Evolutionary conservation across 2,113 vertebrate genomes (phyloP), one percentile per base, ranked within the genome.

Genomic region (Lonchura striata): DNA sequence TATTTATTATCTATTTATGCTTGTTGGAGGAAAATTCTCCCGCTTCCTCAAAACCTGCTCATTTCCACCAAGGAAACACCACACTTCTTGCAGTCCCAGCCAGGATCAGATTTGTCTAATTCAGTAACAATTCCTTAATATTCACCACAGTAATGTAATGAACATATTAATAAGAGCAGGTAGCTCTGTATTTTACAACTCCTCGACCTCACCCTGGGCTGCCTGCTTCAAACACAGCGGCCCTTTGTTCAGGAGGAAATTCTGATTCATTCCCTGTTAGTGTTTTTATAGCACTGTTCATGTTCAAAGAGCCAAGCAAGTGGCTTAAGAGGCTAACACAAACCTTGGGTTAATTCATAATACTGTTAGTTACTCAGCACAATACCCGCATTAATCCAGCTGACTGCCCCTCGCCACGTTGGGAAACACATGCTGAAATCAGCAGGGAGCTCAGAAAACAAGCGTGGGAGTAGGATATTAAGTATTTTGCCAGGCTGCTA

Each of bases 391-490:
- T 92, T 92, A 95, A 90, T 93, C 57, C 96, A 35, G 82, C 78
- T 86, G 87, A 8, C 87, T 82, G 94, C 82, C 21, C 33, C 87
- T 88, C 6, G 0, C 93, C 87, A 91, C 85, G 50, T 87, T 95
- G 95, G 90, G 92, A 90, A 93, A 66, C 93, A 88, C 93, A 81
- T 95, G 91, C 90, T 68, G 85, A 39, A 81, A 75, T 50, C 96
- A 78, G 82, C 90, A 86, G 94, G 93, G 87, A 90, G 92, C 54
- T 23, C 37, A 7, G 66, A 71, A 87, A 93, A 88, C 94, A 75
- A 88, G 82, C 6, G 25, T 88, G 76, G 69, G 75, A 90, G 82
- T 35, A 39, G 86, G 82, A 53, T 74, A 39, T 50, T 27, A 54
- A 83, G 76, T 37, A 22, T 77, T 96, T 81, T 88, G 71, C 78